Base-by-base conservation (phyloP, 2,113 vertebrate genomes). In the Phylloscopus trochilus region DNA sequence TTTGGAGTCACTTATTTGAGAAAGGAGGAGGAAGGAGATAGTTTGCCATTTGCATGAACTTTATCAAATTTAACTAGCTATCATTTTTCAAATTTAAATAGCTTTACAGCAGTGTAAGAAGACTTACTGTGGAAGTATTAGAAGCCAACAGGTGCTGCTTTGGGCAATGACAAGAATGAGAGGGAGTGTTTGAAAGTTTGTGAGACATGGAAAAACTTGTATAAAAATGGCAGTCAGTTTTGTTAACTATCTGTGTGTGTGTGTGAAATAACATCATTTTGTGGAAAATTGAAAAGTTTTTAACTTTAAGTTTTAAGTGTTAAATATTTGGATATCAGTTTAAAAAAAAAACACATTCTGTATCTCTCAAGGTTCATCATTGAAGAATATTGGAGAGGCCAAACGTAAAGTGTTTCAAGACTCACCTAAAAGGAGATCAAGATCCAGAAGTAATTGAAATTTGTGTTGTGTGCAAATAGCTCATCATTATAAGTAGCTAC, bases 361-460 rank as follows among this genome's bases (percentile, higher is more conserved):
- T 96, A 77, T 97, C 87, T 97, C 95, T 97, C 94, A 96, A 97
- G 97, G 95, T 96, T 96, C 91, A 76, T 93, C 93, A 79, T 44
- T 95, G 97, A 97, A 96, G 97, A 96, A 78, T 94, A 96, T 95
- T 94, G 95, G 93, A 97, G 95, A 96, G 93, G 90, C 94, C 96
- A 97, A 91, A 93, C 82, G 74, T 94, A 95, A 95, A 92, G 96
- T 96, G 86, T 97, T 95, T 85, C 91, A 97, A 97, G 97, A 97
- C 89, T 96, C 94, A 91, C 95, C 96, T 96, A 89, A 96, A 95
- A 95, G 97, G 95, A 97, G 96, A 90, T 95, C 93, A 93, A 97
- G 97, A 96, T 97, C 96, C 95, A 95, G 97, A 97, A 97, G 97
- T 97, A 97, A 96, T 93, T 96, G 95, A 96, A 94, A 96, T 96